Percentiles rank a stretch among this genome's conserved stretches.
These are phyloP conservation scores for Neogale vison DNA, from an alignment of 2,113 vertebrate species.

Conservation along the genomic window DNA sequence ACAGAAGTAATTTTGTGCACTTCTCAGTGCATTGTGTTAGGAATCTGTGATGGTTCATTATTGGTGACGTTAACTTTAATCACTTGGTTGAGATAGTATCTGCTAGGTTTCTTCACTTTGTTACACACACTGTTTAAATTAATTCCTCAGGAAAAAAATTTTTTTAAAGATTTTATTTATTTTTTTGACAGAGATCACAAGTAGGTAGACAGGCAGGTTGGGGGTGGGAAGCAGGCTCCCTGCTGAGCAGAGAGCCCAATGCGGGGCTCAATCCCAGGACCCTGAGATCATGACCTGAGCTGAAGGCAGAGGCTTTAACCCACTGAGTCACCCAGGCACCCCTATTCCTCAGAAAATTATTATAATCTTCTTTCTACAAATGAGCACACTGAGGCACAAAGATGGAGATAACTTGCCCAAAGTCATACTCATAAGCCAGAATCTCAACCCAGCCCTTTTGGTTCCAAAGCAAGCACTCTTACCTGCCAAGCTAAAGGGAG, in stretches of 20 bases:
- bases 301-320: too few relatives aligned
- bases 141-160: neutral
- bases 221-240: too few relatives aligned
- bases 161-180: too few relatives aligned
- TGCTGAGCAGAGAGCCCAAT: too few relatives aligned
- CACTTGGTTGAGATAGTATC: neutral
- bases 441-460: neutral
- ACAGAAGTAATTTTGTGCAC: neutral
- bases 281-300: too few relatives aligned
- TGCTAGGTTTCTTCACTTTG: neutral
- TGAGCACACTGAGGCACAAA: neutral
- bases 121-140: neutral
- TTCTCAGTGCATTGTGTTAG: neutral
- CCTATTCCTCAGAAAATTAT: neutral
- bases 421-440: neutral
- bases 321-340: too few relatives aligned
- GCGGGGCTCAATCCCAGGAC: too few relatives aligned
- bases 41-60: neutral
- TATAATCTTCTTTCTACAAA: neutral
- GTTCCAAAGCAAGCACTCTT: neutral
- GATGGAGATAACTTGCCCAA: neutral
- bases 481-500: neutral
- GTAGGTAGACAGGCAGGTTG: too few relatives aligned
- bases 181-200: too few relatives aligned
- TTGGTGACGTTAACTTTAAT: neutral